phyloP scores from a whole-genome alignment of 2,113 vertebrate genomes.

The Machaerirhynchus nigripectus region DNA sequence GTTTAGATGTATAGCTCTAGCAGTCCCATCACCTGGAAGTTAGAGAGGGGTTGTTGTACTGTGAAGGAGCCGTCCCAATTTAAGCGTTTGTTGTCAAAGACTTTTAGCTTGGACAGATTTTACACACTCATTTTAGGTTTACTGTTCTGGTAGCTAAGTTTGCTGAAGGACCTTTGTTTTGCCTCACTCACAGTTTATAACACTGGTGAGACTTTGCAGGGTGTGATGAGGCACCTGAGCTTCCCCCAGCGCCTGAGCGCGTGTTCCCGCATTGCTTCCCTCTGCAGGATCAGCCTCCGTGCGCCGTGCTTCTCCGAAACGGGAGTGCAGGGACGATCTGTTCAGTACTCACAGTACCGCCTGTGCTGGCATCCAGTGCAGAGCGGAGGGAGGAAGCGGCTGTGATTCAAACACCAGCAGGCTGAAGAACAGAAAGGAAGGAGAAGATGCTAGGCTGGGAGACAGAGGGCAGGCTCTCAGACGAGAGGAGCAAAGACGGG shows the following conservation, averaged over 20 bases:
- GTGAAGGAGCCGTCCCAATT: background rate
- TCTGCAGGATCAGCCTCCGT: fast-evolving
- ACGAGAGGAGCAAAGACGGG: background rate
- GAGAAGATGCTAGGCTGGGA: background rate
- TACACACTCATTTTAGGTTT: fast-evolving
- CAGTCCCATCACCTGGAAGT: background rate
- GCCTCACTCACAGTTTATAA: fast-evolving
- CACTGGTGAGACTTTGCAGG: fast-evolving
- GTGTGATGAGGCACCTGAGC: fast-evolving
- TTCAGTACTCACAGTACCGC: background rate
- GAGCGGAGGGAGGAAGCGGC: background rate
- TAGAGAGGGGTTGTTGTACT: background rate
- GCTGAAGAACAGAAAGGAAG: background rate
- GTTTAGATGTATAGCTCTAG: background rate
- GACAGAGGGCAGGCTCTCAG: fast-evolving
- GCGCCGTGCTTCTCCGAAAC: background rate
- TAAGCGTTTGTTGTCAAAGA: background rate
- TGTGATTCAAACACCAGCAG: background rate
- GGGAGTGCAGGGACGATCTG: background rate
- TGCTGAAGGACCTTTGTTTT: background rate
- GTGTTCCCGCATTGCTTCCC: fast-evolving
- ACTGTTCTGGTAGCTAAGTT: background rate
- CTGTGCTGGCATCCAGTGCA: background rate
- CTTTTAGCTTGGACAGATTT: background rate
- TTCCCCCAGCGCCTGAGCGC: fast-evolving